Evolutionary conservation across 2,888 invertebrate species (phyloP).

Genomic region (Epinotia nisella): DNA sequence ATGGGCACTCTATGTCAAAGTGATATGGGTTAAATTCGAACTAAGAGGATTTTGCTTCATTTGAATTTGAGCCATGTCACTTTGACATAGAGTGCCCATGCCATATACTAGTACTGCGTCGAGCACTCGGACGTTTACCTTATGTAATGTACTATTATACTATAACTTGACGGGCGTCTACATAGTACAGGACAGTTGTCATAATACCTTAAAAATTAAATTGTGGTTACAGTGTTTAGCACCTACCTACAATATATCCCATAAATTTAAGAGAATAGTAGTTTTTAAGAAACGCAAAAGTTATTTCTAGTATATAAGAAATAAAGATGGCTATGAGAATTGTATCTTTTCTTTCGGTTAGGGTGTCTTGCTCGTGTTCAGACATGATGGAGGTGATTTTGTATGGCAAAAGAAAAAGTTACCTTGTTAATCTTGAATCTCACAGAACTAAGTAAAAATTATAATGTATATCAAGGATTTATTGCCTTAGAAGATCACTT

Average conservation of each 20-base stretch:
- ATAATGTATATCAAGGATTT: constrained; percentile 29
- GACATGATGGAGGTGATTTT: constrained; percentile 81
- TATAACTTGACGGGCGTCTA: too few relatives aligned
- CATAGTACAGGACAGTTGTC: too few relatives aligned
- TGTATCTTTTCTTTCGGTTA: constrained; percentile 77
- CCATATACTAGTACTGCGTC: too few relatives aligned
- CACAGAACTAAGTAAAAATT: not conserved
- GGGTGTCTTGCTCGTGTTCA: constrained; percentile 76
- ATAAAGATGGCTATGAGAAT: constrained; percentile 66
- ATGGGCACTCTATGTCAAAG: too few relatives aligned
- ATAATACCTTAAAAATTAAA: not conserved
- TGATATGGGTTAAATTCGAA: too few relatives aligned
- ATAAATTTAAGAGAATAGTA: constrained; percentile 40
- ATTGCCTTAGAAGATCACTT: constrained; percentile 72
- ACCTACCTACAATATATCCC: not conserved
- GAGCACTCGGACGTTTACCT: too few relatives aligned
- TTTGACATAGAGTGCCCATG: too few relatives aligned
- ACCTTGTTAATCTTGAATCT: not conserved
- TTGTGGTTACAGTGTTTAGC: not conserved
- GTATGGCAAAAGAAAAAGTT: constrained; percentile 52
- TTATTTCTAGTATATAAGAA: constrained; percentile 59
- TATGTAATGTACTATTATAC: too few relatives aligned
- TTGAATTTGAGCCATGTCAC: too few relatives aligned
- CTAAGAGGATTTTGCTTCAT: too few relatives aligned
- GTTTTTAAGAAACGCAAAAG: constrained; percentile 54